Conservation (phyloP, 1,140 invertebrate genomes). For the Drosophila ohnishii region DNA sequence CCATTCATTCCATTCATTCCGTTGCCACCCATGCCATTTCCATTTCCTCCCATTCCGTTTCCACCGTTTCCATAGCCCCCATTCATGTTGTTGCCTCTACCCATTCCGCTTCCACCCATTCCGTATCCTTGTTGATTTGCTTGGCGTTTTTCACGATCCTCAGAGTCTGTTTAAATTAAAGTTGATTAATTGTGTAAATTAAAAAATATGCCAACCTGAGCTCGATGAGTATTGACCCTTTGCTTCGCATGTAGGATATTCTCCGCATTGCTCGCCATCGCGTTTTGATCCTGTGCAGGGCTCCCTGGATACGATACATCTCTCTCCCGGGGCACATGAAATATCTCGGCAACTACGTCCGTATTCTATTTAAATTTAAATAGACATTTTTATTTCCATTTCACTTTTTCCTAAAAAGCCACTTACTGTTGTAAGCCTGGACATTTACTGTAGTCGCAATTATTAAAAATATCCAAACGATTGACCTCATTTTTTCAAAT, state of each 20-base stretch:
- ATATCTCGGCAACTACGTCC: conserved; percentile 21
- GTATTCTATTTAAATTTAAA: not conserved
- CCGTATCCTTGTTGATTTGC: conserved; percentile 34
- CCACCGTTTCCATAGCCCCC: conserved; percentile 6
- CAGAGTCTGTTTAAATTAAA: not conserved
- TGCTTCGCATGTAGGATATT: conserved; percentile 14
- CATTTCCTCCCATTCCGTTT: conserved; percentile 7
- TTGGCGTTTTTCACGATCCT: conserved; percentile 18
- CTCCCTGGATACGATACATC: conserved; percentile 1
- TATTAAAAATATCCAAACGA: conserved; percentile 6
- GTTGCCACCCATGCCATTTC: conserved; percentile 1
- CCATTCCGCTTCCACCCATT: conserved; percentile 29
- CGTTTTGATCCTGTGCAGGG: conserved; percentile 4
- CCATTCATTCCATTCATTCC: conserved; percentile 6
- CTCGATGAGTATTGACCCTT: not conserved
- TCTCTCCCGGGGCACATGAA: conserved; percentile 8
- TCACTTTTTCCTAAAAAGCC: too few relatives aligned
- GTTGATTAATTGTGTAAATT: not conserved
- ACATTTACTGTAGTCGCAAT: conserved; percentile 2
- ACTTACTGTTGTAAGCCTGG: conserved; percentile 10
- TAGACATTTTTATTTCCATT: too few relatives aligned
- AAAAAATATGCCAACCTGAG: not conserved
- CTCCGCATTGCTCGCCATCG: conserved; percentile 13
- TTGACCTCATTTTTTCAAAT: not conserved
- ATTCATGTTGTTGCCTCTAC: conserved; percentile 12